phyloP scores from a whole-genome alignment of 2,113 vertebrate genomes.

The Rafetus swinhoei region DNA sequence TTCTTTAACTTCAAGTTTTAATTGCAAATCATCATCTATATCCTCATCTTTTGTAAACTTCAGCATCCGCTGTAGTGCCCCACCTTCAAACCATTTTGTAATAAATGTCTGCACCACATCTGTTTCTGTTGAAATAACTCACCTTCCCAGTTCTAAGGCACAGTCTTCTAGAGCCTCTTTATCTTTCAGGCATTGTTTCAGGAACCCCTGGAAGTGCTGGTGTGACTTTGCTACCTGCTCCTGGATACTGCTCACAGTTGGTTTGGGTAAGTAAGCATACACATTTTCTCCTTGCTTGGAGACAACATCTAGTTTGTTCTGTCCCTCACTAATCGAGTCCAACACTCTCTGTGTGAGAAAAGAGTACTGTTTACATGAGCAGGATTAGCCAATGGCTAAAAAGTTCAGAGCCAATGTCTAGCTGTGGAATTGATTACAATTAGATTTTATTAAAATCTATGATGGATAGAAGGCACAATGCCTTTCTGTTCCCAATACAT shows the following conservation, averaged over 20 bases:
- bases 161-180: slow-evolving; percentile 86
- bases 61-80: not conserved
- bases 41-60: not conserved
- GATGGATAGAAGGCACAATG: not conserved
- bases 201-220: slow-evolving; percentile 86
- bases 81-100: not conserved
- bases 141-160: slow-evolving; percentile 82
- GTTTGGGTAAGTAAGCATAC: slow-evolving; percentile 84
- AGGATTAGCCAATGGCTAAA: not conserved
- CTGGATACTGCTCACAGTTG: slow-evolving; percentile 83
- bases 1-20: not conserved
- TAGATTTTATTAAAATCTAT: not conserved
- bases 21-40: not conserved
- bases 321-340: slow-evolving; percentile 82
- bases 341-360: slow-evolving; percentile 78
- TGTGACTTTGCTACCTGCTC: slow-evolving; percentile 87
- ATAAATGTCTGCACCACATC: not conserved
- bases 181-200: slow-evolving; percentile 84
- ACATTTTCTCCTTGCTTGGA: slow-evolving; percentile 88
- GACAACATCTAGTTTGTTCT: slow-evolving; percentile 82
- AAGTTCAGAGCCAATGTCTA: not conserved
- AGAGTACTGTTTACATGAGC: not conserved
- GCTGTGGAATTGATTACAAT: not conserved
- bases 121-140: not conserved
- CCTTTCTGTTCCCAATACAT: not conserved